Percentiles rank a stretch among this genome's conserved stretches.
Evolutionary conservation across 2,797 vertebrate genomes (phyloP).

Genomic region (Vipera ursinii): DNA sequence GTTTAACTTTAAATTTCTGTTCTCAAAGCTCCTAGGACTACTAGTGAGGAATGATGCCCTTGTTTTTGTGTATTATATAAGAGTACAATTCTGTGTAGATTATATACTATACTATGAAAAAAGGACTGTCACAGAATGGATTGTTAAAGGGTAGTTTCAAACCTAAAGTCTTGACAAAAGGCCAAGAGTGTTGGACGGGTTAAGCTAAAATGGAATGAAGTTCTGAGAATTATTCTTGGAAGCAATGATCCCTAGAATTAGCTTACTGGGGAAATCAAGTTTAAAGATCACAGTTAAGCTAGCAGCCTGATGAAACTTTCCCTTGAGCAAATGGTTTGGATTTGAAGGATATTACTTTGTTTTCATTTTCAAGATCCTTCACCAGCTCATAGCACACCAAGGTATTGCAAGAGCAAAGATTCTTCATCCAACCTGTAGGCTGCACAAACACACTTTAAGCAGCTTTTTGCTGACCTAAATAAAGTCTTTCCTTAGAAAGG

Average conservation of each 20-base stretch:
- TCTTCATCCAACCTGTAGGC: not conserved
- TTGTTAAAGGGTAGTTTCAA: not conserved
- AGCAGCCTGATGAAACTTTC: not conserved
- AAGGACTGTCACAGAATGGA: not conserved
- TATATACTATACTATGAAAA: not conserved
- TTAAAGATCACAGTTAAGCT: not conserved
- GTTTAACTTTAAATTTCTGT: not conserved
- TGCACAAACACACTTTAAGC: rapidly evolving
- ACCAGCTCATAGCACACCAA: not conserved
- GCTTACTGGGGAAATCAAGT: not conserved
- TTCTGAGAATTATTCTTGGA: not conserved
- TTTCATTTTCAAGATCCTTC: not conserved
- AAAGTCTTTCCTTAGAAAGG: not conserved
- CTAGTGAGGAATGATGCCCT: not conserved
- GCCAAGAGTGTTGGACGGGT: not conserved
- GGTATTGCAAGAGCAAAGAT: not conserved
- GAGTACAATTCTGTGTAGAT: not conserved
- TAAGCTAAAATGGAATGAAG: not conserved
- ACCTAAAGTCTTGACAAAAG: not conserved
- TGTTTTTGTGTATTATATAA: not conserved
- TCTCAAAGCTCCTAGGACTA: not conserved
- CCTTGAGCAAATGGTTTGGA: not conserved
- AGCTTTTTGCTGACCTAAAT: not conserved
- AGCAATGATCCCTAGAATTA: not conserved
- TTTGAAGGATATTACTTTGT: not conserved